Evolutionary conservation across 2,888 invertebrate species (phyloP).

Genomic region (Rhorus exstirpatorius): DNA sequence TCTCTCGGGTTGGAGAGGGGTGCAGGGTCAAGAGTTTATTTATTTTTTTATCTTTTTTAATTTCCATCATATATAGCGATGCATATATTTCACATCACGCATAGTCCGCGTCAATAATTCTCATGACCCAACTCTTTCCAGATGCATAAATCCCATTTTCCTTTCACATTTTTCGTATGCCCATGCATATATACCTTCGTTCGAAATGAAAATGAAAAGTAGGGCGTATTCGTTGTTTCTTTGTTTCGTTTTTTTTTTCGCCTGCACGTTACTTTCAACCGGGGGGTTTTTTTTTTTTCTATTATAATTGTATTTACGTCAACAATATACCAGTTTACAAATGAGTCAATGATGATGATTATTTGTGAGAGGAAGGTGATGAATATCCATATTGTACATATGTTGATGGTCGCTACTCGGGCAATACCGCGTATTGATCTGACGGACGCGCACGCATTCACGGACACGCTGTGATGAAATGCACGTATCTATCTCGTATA

Average conservation of each 20-base stretch:
- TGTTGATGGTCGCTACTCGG: conserved; percentile 48
- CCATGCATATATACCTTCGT: too few relatives aligned
- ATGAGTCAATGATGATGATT: conserved; percentile 34
- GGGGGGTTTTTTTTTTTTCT: too few relatives aligned
- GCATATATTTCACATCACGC: conserved; percentile 48
- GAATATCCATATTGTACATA: conserved; percentile 3
- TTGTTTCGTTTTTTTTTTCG: not conserved
- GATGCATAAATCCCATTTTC: conserved; percentile 15
- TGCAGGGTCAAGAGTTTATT: not conserved
- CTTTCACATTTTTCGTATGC: not conserved
- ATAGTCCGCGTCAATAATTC: conserved; percentile 14
- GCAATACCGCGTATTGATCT: conserved; percentile 68
- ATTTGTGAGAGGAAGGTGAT: conserved; percentile 21
- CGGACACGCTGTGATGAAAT: conserved; percentile 7
- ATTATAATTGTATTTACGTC: too few relatives aligned
- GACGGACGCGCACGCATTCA: conserved; percentile 68
- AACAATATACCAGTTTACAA: not conserved
- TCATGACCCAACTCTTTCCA: conserved; percentile 17
- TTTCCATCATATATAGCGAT: conserved; percentile 38
- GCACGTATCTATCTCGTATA: conserved; percentile 1
- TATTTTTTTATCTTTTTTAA: too few relatives aligned
- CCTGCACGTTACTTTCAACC: not conserved
- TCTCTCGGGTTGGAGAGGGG: too few relatives aligned
- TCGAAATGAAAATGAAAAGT: conserved; percentile 1
- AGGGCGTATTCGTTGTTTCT: not conserved